Conservation (phyloP, 2,113 vertebrate species). For the Perca flavescens region DNA sequence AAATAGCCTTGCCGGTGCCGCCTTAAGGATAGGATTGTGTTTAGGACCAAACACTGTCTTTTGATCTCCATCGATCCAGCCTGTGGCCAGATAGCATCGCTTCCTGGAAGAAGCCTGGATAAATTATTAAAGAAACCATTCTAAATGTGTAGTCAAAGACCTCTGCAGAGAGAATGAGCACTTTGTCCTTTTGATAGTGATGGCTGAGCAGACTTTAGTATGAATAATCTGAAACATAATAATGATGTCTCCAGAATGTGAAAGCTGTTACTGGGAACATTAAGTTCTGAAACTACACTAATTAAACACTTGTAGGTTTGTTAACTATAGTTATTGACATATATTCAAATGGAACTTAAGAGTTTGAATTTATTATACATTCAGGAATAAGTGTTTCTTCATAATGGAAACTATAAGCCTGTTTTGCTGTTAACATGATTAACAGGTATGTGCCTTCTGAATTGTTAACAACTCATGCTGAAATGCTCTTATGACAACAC, state of each 20-base stretch:
- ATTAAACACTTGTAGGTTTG: constrained; percentile 3
- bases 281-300: neutral
- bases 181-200: constrained; percentile 42
- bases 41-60: constrained; percentile 76
- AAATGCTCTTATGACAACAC: neutral
- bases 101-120: constrained; percentile 74
- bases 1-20: constrained; percentile 65
- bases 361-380: neutral
- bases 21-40: constrained; percentile 68
- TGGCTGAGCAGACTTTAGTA: constrained; percentile 16
- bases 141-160: constrained; percentile 68
- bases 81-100: constrained; percentile 60
- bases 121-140: constrained; percentile 80
- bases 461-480: neutral
- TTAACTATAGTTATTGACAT: neutral
- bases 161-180: constrained; percentile 58
- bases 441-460: neutral
- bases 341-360: neutral
- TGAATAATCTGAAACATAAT: constrained; percentile 19
- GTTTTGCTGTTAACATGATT: neutral
- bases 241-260: constrained; percentile 7
- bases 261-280: neutral
- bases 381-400: neutral
- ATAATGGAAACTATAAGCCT: neutral
- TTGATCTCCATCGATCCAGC: constrained; percentile 82